Base-by-base conservation (phyloP, 2,888 invertebrate genomes). In the Conistra vaccinii region DNA sequence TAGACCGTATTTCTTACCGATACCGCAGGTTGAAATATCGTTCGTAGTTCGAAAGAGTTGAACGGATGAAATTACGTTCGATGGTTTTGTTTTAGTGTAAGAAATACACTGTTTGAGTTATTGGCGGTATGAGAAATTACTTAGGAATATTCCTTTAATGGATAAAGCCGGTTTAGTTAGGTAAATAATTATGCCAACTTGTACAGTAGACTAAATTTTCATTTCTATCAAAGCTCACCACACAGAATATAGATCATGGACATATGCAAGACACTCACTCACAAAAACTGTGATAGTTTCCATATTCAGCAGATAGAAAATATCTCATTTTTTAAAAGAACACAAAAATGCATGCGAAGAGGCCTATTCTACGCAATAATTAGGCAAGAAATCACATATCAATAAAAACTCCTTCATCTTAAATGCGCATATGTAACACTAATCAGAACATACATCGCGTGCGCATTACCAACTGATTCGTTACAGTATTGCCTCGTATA, bases 11-110 rank as follows among this genome's bases (percentile, higher is more conserved):
- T 80, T 85, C 76, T 78, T 79, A 72, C 58, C 57, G 63, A 71
- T 65, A 51, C 69, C 81, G 60, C 77, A 72, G 39, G 51, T 76
- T 84, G 82, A 83, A 84, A 80, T 85, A 87, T 87, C n/a, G 51
- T 45, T 55, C n/a, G 73, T 32, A 57, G 73, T 67, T 80, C 48
- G 72, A 73, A 74, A 67, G 73, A 76, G 75, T 69, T 80, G 20
- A 58, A 62, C 55, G 57, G 66, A 55, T 71, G 48, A 62, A 69
- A 75, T 84, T 66, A 73, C 32, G 23, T 57, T 58, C 39, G 29
- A 53, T 61, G 29, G 68, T 69, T 76, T 55, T 45, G 65, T 69
- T 76, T 66, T 35, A 69, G 32, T 39, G 42, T 63, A 57, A 57
- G 51, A 57, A 58, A 53, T 58, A n/a, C 7, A 42, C 61, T 62